Evolutionary conservation across 2,113 vertebrate species (phyloP), one percentile per base, ranked within the genome.

Genomic region (Cranoglanis bouderius): DNA sequence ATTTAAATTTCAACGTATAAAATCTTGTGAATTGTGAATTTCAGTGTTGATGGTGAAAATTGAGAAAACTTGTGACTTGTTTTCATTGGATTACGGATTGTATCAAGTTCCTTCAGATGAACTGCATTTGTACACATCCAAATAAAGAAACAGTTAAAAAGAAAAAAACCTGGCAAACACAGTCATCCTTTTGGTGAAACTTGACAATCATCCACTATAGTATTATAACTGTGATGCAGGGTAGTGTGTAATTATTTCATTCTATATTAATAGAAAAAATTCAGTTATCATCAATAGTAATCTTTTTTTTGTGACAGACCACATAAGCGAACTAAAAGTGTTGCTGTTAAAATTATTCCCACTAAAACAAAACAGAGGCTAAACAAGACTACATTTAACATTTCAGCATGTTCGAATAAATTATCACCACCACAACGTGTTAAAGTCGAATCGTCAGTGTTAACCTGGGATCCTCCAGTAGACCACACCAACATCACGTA

Each of bases 321-420:
- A 32, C 65, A 67, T 51, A 43, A 29, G n/a, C n/a, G n/a, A 55
- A 32, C 2, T 21, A 46, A 10, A 21, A 26, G 24, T 78, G 38
- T 24, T 40, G 32, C 26, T 12, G n/a, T 80, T 53, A n/a, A 80
- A 51, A 32, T 3, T 21, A 19, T 32, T 53, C 49, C 16, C 18
- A 16, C 38, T 78, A 78, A 78, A 51, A 13, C 70, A 74, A 21
- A 38, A 40, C 21, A 8, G n/a, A 74, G 2, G 8, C 40, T 75
- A 43, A 75, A 10, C 7, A 18, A 19, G 49, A 4, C 49, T 85
- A 8, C 4, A 13, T 85, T 85, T 70, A 3, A 6, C 59, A 6
- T 81, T 88, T 75, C 81, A 88, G 87, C 16, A 53, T 84, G 82
- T 57, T 65, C 6, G 55, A 88, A 19, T 49, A n/a, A 65, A 40